These are phyloP conservation scores for Onchidella celtica DNA, from an alignment of 2,888 invertebrate genomes.

Conservation along the genomic window DNA sequence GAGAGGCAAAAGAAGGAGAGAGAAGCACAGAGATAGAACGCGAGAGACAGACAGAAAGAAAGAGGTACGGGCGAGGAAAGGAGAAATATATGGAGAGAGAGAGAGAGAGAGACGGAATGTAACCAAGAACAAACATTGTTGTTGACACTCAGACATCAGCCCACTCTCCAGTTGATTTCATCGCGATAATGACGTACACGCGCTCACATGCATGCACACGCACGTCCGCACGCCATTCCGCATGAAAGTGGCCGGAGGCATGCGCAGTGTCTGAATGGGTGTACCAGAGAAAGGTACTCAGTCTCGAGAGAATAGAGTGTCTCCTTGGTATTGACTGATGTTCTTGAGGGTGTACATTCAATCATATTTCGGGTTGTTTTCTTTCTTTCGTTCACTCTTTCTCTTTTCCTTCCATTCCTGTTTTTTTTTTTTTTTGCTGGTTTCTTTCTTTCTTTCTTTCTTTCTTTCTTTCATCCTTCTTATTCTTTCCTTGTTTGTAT, in stretches of 20 bases:
- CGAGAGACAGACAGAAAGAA: not conserved
- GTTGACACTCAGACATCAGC: not conserved
- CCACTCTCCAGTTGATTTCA: not conserved
- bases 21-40: not conserved
- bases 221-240: not conserved
- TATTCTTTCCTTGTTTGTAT: not conserved
- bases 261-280: no score
- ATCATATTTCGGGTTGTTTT: no score
- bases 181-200: not conserved
- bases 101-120: not conserved
- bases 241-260: not conserved
- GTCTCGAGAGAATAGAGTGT: no score
- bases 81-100: not conserved
- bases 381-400: not conserved
- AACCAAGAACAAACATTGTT: not conserved
- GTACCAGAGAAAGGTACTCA: no score
- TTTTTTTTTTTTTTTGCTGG: no score
- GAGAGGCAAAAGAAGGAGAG: not conserved
- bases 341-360: no score
- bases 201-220: not conserved
- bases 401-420: not conserved
- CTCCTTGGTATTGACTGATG: no score
- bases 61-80: not conserved
- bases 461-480: not conserved
- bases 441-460: not conserved